Conservation (phyloP, 2,888 invertebrate genomes). For the Platyscelio sp. region DNA sequence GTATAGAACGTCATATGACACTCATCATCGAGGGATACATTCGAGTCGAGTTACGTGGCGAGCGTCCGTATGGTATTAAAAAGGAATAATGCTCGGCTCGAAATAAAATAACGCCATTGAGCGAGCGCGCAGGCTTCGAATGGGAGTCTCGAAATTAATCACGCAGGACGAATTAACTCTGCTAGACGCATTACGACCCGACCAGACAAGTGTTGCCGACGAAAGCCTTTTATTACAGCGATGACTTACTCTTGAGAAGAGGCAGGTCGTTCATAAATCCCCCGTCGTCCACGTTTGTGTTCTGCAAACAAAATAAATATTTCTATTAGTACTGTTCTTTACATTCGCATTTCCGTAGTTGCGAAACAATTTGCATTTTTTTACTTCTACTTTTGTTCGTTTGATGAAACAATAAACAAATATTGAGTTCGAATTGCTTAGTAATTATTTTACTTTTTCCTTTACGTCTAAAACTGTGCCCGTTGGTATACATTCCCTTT, state of each 20-base stretch:
- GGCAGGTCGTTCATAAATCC: constrained; percentile 96
- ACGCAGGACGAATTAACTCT: too few species aligned
- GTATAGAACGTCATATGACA: constrained; percentile 71
- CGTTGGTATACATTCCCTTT: too few species aligned
- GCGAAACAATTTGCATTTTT: too few species aligned
- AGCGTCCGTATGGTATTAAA: constrained; percentile 21
- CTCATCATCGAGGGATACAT: constrained; percentile 55
- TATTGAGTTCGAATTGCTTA: too few species aligned
- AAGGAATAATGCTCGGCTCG: constrained; percentile 23
- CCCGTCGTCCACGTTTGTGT: constrained; percentile 94
- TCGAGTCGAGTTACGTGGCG: constrained; percentile 64
- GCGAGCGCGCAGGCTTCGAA: background rate
- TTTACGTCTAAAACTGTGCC: too few species aligned
- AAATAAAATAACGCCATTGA: constrained; percentile 45
- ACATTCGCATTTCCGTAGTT: too few species aligned
- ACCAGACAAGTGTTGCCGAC: constrained; percentile 33
- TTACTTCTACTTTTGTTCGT: background rate
- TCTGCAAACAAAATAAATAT: constrained; percentile 86
- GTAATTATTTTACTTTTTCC: too few species aligned
- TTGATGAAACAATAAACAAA: too few species aligned
- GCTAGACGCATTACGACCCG: too few species aligned
- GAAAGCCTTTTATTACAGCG: background rate
- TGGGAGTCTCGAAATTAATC: constrained; percentile 31
- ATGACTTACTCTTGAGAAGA: constrained; percentile 94
- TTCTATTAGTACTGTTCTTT: too few species aligned